A percentile compares a stretch with the other conserved stretches of the same genome.
phyloP scores from a whole-genome alignment of 2,113 vertebrate genomes.

The Corythornis vintsioides region DNA sequence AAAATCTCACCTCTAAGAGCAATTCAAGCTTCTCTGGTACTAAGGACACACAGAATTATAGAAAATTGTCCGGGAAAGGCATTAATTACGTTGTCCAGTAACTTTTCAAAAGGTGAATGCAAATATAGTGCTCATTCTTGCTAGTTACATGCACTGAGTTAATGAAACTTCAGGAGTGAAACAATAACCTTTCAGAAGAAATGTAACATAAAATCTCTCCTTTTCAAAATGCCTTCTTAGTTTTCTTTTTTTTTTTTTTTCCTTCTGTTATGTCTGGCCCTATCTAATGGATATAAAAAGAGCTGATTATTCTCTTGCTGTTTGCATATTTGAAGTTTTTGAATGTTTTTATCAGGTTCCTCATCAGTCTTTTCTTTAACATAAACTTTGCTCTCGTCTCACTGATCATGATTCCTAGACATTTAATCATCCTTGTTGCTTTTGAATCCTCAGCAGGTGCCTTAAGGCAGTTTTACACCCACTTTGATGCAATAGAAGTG shows the following conservation, averaged over 20 bases:
- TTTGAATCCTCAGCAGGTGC: constrained; percentile 51
- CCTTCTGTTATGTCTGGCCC: neutral
- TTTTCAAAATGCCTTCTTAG: neutral
- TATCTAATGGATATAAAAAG: neutral
- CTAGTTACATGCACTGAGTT: rapidly evolving
- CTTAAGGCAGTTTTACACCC: constrained; percentile 43
- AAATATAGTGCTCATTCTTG: neutral
- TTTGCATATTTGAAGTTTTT: constrained; percentile 24
- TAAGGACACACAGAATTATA: neutral
- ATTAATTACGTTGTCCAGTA: neutral
- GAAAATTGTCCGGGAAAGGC: neutral
- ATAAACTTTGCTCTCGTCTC: constrained; percentile 22
- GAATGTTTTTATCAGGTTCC: neutral
- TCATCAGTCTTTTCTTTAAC: constrained; percentile 13
- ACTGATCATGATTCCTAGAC: constrained; percentile 19
- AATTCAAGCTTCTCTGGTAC: neutral
- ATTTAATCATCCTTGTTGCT: constrained; percentile 60
- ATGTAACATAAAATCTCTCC: neutral
- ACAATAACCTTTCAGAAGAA: neutral
- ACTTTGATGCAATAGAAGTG: constrained; percentile 52
- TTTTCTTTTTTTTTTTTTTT: neutral
- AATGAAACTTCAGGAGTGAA: neutral
- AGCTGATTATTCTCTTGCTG: neutral
- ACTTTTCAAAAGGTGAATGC: neutral
- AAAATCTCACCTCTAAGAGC: neutral